Conservation (phyloP, 2,113 vertebrate species). For the Atractosteus spatula region DNA sequence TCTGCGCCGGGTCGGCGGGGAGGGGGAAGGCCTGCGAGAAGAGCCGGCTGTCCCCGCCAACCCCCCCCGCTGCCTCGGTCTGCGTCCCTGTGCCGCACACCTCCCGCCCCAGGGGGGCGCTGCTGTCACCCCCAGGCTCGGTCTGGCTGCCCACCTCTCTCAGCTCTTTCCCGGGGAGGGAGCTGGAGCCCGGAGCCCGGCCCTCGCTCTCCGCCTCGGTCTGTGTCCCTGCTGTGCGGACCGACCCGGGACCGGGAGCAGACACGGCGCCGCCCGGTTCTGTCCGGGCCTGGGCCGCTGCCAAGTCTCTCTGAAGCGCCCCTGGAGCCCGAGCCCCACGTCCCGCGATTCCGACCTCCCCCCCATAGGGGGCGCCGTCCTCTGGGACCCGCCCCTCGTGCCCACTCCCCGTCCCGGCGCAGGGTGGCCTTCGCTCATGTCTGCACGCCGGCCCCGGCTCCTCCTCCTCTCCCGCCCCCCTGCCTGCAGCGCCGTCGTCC, state of each 20-base stretch:
- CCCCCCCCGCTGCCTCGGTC: constrained; percentile 41
- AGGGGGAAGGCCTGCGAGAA: constrained; percentile 60
- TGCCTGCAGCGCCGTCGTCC: not conserved
- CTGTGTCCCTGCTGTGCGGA: not conserved
- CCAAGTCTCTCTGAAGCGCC: too few relatives aligned
- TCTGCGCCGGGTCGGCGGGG: constrained; percentile 58
- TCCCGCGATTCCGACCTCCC: too few relatives aligned
- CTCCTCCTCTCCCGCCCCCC: not conserved
- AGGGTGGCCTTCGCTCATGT: not conserved
- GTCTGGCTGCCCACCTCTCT: too few relatives aligned
- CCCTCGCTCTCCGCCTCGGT: not conserved
- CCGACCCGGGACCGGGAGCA: constrained; percentile 5
- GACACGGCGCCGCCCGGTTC: not conserved
- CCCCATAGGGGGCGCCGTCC: too few relatives aligned
- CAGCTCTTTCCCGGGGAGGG: too few relatives aligned
- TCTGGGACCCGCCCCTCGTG: not conserved
- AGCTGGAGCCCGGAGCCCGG: not conserved
- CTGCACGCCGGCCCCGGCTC: not conserved
- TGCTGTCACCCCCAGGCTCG: not conserved
- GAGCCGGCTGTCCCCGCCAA: constrained; percentile 31
- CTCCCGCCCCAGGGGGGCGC: not conserved
- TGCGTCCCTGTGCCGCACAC: constrained; percentile 50
- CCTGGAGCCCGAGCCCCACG: too few relatives aligned
- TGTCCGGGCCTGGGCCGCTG: not conserved
- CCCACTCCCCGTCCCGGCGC: not conserved